These are phyloP conservation scores for Notarius quadriscutis DNA, from an alignment of 2,113 vertebrate genomes.

Conservation along the genomic window DNA sequence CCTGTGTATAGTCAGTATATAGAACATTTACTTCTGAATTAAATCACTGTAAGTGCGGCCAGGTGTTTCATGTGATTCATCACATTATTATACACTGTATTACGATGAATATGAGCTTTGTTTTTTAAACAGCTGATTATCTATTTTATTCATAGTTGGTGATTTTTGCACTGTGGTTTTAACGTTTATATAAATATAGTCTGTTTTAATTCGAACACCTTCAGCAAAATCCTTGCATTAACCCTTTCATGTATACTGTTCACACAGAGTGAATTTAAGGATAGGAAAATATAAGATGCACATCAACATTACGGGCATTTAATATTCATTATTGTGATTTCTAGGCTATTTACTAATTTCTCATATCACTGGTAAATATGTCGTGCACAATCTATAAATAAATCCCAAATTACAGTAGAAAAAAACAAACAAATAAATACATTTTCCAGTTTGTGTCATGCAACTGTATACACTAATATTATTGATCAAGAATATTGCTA, in stretches of 20 bases:
- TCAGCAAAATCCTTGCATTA: not conserved
- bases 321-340: not conserved
- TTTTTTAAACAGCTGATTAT: not conserved
- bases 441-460: not conserved
- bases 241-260: not conserved
- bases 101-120: not conserved
- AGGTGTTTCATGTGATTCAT: not conserved
- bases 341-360: not conserved
- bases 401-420: not conserved
- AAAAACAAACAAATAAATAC: not conserved
- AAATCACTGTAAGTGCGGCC: not conserved
- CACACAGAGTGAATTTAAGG: not conserved
- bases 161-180: too few relatives aligned
- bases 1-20: slow-evolving; percentile 12
- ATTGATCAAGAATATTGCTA: not conserved
- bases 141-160: not conserved
- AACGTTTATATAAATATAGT: not conserved
- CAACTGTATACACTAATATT: not conserved
- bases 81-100: not conserved
- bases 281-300: not conserved
- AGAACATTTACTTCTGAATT: not conserved
- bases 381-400: not conserved
- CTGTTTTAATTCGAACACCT: not conserved
- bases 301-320: not conserved
- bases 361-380: not conserved